Base-by-base conservation (phyloP, 2,113 vertebrate species). In the Phalacrocorax pelagicus region DNA sequence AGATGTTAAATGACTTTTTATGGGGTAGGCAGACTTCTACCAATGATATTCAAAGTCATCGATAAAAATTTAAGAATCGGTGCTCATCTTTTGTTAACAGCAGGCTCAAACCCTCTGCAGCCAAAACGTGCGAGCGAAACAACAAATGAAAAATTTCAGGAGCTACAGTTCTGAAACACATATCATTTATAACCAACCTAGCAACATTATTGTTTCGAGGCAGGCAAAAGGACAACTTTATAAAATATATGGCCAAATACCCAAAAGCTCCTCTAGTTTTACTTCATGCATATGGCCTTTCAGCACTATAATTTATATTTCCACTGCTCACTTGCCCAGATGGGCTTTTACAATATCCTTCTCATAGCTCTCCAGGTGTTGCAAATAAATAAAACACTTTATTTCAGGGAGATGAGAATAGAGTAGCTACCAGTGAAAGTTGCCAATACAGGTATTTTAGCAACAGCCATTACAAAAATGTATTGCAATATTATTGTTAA, bases 311-410 rank as follows among this genome's bases (percentile, higher is more conserved):
- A 96, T 94, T 96, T 96, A 90, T 62, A 88, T 84, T 96, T 95
- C 88, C 89, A 67, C 72, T 52, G 72, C 89, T 97, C 17, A 21
- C 58, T 90, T 93, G 83, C 86, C 95, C 87, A 97, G 96, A 97
- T 97, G 84, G 74, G 52, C 87, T 55, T 95, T 51, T 97, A 94
- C 93, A 93, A 97, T 94, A 94, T 86, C 54, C 79, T 97, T 92
- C 78, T 85, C 92, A 92, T 51, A 82, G 74, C 70, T 87, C 72
- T 97, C 90, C 96, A 90, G 93, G 95, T 96, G 94, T 87, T 96
- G 84, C 81, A 94, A 90, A 95, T 95, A 96, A 97, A 97, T 91
- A 97, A 95, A 96, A 9, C 81, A 92, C 63, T 97, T 96, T 91
- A 96, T 93, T 96, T 96, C 73, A 59, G 85, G 22, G 52, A 93